A percentile compares a stretch with the other conserved stretches of the same genome.
Conservation (phyloP, 2,113 vertebrate genomes). For the Chaetura pelagica region DNA sequence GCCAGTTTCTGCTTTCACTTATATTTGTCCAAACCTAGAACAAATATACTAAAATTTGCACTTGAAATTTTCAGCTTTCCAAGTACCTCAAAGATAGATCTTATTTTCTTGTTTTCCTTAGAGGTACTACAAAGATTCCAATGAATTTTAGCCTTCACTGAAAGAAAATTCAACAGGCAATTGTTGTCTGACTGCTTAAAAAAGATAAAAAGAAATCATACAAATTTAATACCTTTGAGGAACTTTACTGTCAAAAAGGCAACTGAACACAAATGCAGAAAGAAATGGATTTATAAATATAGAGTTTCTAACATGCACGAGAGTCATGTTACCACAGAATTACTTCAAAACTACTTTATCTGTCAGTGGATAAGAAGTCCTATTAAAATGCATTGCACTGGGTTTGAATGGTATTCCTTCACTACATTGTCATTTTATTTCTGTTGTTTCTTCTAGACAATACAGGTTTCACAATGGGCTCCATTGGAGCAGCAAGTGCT, state of each 20-base stretch:
- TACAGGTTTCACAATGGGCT: slow-evolving; percentile 54
- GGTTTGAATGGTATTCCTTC: background rate
- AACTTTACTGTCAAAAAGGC: background rate
- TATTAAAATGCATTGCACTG: background rate
- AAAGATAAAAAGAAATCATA: background rate
- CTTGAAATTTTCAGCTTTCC: background rate
- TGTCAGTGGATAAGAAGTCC: background rate
- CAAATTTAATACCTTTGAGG: background rate
- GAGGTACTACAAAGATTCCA: background rate
- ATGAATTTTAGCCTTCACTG: background rate
- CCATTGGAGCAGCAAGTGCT: slow-evolving; percentile 75
- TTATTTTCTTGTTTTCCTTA: background rate
- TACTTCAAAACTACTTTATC: background rate
- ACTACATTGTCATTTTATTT: background rate
- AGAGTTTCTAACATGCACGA: background rate
- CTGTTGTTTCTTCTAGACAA: slow-evolving; percentile 22
- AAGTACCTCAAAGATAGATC: background rate
- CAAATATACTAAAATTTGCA: background rate
- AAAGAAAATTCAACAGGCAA: background rate
- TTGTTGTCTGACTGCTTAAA: background rate
- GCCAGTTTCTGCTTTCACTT: background rate
- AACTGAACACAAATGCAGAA: background rate
- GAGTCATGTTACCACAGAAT: background rate
- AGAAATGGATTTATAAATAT: background rate
- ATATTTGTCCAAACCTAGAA: background rate